Evolutionary conservation across 2,888 invertebrate genomes (phyloP).

Genomic region (Bellardia pandia): DNA sequence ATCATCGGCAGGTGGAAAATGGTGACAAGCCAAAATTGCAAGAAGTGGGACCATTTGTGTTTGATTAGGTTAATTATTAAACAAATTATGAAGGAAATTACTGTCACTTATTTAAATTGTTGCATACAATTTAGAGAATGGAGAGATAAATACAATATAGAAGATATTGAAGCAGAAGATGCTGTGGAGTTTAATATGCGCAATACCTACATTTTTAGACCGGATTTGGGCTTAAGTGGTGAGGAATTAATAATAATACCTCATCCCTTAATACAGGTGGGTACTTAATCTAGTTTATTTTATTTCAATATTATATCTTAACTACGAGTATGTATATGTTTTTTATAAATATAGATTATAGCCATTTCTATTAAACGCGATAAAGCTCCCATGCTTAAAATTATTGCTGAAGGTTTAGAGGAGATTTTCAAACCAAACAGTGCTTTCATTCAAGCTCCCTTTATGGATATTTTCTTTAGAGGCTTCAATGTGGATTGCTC

Average conservation of each 20-base stretch:
- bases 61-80: conserved; percentile 87
- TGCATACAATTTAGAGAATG: conserved; percentile 87
- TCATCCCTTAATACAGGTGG: conserved; percentile 89
- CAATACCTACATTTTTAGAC: conserved; percentile 88
- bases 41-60: conserved; percentile 92
- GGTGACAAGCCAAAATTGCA: conserved; percentile 88
- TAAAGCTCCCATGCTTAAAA: conserved; percentile 86
- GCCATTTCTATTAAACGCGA: conserved; percentile 85
- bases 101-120: background rate
- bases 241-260: conserved; percentile 89
- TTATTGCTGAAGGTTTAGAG: conserved; percentile 87
- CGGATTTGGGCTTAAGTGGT: conserved; percentile 88
- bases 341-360: conserved; percentile 75
- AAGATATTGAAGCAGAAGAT: conserved; percentile 89
- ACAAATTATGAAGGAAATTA: background rate
- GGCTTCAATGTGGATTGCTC: conserved; percentile 90
- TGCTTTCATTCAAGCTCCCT: conserved; percentile 85
- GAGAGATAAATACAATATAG: conserved; percentile 90
- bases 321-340: background rate
- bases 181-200: conserved; percentile 89
- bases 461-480: conserved; percentile 89
- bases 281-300: conserved; percentile 58
- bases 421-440: conserved; percentile 88
- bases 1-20: conserved; percentile 88
- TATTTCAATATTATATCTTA: background rate